Conservation (phyloP, 2,797 vertebrate species). For the Pangasius krempfi region DNA sequence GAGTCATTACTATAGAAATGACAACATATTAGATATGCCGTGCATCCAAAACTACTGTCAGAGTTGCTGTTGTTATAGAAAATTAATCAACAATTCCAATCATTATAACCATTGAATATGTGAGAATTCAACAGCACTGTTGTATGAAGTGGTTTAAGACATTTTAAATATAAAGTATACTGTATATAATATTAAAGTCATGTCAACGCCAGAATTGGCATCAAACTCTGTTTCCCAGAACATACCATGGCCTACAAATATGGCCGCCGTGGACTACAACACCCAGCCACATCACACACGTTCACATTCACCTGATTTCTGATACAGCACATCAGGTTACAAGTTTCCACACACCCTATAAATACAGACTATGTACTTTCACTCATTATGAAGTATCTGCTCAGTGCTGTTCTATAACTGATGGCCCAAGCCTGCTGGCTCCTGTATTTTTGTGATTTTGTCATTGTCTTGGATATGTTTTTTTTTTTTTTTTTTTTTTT, state of each 20-base stretch:
- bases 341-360: background rate
- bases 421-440: background rate
- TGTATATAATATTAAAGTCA: no score
- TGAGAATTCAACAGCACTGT: background rate
- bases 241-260: background rate
- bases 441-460: background rate
- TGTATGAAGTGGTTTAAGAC: background rate
- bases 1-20: background rate
- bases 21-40: background rate
- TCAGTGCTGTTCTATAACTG: background rate
- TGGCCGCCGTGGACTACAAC: background rate
- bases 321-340: background rate
- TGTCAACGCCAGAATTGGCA: background rate
- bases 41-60: background rate
- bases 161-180: no score
- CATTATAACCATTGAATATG: no score
- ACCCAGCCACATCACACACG: background rate
- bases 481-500: background rate
- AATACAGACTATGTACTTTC: background rate
- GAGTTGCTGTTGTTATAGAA: background rate
- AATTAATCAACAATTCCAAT: background rate
- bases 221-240: background rate
- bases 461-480: background rate
- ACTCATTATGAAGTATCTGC: background rate
- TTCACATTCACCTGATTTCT: background rate